These are phyloP conservation scores for Dryas iulia DNA, from an alignment of 1,140 invertebrate species.

Conservation along the genomic window DNA sequence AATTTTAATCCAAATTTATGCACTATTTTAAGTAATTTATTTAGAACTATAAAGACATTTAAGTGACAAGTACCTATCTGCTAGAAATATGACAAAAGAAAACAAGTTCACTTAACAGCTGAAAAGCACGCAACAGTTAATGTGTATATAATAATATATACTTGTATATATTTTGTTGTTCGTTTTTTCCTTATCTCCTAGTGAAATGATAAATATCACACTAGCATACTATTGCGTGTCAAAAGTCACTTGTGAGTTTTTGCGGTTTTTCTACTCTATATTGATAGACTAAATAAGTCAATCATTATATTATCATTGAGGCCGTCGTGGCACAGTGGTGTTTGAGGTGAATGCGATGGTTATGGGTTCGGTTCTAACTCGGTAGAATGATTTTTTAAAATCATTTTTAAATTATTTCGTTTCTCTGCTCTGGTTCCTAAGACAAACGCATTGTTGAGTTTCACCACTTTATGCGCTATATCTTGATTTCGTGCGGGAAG, in stretches of 20 bases:
- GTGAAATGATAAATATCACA: not conserved
- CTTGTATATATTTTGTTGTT: not conserved
- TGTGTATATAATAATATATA: not conserved
- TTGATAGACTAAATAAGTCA: not conserved
- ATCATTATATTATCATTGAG: not conserved
- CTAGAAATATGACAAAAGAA: conserved; percentile 1
- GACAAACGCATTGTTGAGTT: no score
- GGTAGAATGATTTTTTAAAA: no score
- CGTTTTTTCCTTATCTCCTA: not conserved
- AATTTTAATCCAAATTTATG: no score
- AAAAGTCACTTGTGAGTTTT: not conserved
- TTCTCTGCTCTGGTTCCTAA: no score
- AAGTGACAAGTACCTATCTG: not conserved
- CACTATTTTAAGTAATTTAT: not conserved
- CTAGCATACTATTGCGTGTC: not conserved
- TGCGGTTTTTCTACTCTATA: not conserved
- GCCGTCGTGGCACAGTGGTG: no score
- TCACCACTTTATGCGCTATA: no score
- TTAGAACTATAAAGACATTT: not conserved
- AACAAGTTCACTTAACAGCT: not conserved
- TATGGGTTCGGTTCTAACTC: no score
- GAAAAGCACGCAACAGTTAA: not conserved
- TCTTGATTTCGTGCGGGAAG: no score
- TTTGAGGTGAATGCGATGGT: no score
- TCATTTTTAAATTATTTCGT: no score